Evolutionary conservation across 2,888 invertebrate species (phyloP).

Genomic region (Halictus ligatus): DNA sequence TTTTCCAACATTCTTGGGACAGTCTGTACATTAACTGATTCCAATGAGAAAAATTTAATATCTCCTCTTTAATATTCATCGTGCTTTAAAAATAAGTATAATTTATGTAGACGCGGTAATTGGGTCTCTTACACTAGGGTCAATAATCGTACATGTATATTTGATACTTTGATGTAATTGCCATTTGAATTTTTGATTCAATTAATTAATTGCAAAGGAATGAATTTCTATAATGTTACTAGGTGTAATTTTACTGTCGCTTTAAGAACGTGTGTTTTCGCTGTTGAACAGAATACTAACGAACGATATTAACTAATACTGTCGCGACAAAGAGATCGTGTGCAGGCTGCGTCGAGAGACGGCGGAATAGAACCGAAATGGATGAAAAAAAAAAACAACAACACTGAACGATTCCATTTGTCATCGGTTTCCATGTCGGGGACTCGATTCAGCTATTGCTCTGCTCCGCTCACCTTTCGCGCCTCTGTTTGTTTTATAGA

Average conservation of each 20-base stretch:
- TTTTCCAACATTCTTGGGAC: too few species aligned
- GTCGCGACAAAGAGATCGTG: not conserved
- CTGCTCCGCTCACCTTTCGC: not conserved
- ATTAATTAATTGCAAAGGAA: too few species aligned
- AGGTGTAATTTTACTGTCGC: too few species aligned
- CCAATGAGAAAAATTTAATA: too few species aligned
- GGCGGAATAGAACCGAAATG: not conserved
- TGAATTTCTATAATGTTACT: too few species aligned
- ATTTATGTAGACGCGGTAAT: too few species aligned
- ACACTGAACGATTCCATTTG: not conserved
- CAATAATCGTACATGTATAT: not conserved
- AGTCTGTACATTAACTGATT: too few species aligned
- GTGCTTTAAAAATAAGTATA: too few species aligned
- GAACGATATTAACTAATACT: not conserved
- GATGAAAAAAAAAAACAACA: not conserved
- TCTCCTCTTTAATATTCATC: too few species aligned
- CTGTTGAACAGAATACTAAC: too few species aligned
- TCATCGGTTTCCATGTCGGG: not conserved
- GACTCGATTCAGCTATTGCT: not conserved
- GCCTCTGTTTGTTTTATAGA: not conserved
- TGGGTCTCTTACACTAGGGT: not conserved
- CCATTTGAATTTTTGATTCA: too few species aligned
- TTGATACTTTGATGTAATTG: not conserved
- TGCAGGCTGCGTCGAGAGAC: not conserved
- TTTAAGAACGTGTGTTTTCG: too few species aligned